Evolutionary conservation across 2,888 invertebrate genomes (phyloP).

Genomic region (Eupithecia subumbrata): DNA sequence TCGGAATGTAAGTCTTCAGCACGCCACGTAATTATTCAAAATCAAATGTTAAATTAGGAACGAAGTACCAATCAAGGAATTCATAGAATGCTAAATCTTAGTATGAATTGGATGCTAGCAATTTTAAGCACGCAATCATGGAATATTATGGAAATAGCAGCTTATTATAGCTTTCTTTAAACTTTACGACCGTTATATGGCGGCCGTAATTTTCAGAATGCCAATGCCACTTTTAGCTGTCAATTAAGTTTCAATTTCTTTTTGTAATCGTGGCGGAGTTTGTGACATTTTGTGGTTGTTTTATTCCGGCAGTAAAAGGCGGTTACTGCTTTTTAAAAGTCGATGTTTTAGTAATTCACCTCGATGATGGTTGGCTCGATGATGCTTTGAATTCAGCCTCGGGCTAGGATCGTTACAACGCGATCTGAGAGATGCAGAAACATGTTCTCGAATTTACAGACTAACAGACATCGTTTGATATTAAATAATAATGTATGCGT

Average conservation of each 20-base stretch:
- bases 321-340: neutral
- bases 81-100: constrained; percentile 52
- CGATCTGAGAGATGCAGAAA: constrained; percentile 44
- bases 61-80: constrained; percentile 45
- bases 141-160: constrained; percentile 56
- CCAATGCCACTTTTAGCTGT: neutral
- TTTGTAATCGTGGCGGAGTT: neutral
- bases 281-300: neutral
- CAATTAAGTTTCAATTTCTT: neutral
- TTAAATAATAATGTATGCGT: neutral
- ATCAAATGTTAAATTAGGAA: constrained; percentile 34
- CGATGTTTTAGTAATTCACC: constrained; percentile 59
- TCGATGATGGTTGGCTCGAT: constrained; percentile 47
- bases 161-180: constrained; percentile 22
- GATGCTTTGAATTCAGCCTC: constrained; percentile 54
- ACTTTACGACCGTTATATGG: constrained; percentile 7
- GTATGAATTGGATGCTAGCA: constrained; percentile 55
- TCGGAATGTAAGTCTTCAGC: constrained; percentile 12
- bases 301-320: neutral
- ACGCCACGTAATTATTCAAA: constrained; percentile 32
- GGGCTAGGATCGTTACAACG: constrained; percentile 57
- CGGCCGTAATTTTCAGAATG: neutral
- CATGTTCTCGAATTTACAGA: constrained; percentile 33
- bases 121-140: constrained; percentile 65
- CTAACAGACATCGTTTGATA: constrained; percentile 16